Percentiles rank a stretch among this genome's conserved stretches.
These are phyloP conservation scores for Sciaenops ocellatus DNA, from an alignment of 2,797 vertebrate species.

Conservation along the genomic window DNA sequence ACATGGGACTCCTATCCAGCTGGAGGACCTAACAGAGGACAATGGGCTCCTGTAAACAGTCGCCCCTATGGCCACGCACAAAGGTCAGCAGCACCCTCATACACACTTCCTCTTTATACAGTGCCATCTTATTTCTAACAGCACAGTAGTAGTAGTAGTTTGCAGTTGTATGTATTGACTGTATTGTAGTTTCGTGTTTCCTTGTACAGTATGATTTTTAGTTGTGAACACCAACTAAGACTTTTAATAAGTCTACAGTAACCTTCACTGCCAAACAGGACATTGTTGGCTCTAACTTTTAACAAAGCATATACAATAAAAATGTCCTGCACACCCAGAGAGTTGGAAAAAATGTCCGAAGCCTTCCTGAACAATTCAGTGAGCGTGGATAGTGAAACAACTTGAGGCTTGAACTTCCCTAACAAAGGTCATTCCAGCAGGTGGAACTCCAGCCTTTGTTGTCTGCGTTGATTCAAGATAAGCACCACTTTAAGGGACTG, in stretches of 20 bases:
- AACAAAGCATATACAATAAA: slow-evolving; percentile 10
- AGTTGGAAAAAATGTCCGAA: background rate
- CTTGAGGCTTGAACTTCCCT: slow-evolving; percentile 32
- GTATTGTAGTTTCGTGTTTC: background rate
- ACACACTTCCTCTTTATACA: background rate
- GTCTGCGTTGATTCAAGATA: slow-evolving; percentile 50
- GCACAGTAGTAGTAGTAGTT: background rate
- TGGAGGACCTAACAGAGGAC: slow-evolving; percentile 89
- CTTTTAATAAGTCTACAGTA: background rate
- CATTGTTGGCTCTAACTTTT: slow-evolving; percentile 4
- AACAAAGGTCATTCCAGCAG: slow-evolving; percentile 44
- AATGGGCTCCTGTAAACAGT: slow-evolving; percentile 88
- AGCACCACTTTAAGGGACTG: slow-evolving; percentile 40
- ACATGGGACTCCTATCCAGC: slow-evolving; percentile 91
- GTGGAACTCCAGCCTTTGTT: slow-evolving; percentile 41
- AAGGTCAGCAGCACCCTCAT: slow-evolving; percentile 82
- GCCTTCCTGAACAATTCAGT: slow-evolving; percentile 11
- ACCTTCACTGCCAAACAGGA: background rate
- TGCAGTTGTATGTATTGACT: background rate
- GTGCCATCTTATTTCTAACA: slow-evolving; percentile 1
- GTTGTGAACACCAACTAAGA: background rate
- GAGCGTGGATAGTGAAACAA: slow-evolving; percentile 21
- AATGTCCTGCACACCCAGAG: background rate
- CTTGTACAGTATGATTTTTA: background rate
- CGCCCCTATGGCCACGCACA: slow-evolving; percentile 89